These are phyloP conservation scores for Gobio occitaniae DNA, from an alignment of 2,797 vertebrate genomes.

Conservation along the genomic window DNA sequence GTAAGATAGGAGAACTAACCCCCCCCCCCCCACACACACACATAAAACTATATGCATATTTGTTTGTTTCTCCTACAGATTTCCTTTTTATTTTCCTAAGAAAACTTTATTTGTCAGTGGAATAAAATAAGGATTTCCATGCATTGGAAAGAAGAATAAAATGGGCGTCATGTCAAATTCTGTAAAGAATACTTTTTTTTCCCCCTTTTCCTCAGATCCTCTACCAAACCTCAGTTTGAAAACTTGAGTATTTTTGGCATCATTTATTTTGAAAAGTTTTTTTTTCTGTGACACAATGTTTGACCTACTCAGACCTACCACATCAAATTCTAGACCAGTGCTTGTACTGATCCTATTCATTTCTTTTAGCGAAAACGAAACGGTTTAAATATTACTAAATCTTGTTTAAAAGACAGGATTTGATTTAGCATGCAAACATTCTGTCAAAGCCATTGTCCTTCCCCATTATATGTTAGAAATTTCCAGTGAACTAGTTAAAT, in stretches of 20 bases:
- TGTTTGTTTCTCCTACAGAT: not conserved
- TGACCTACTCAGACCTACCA: not conserved
- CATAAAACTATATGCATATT: not conserved
- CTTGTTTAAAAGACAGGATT: not conserved
- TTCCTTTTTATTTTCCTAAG: no score
- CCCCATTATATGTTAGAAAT: conserved; percentile 15
- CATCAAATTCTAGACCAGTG: not conserved
- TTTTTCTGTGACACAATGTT: not conserved
- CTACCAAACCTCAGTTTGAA: not conserved
- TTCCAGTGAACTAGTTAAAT: conserved; percentile 38
- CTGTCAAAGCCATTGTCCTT: conserved; percentile 26
- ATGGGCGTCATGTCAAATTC: not conserved
- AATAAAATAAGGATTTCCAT: not conserved
- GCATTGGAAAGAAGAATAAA: not conserved
- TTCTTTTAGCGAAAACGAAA: not conserved
- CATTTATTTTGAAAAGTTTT: not conserved
- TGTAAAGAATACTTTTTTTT: not conserved
- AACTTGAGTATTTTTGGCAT: not conserved
- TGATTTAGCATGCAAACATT: conserved; percentile 21
- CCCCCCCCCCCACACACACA: no score
- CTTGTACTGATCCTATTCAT: not conserved
- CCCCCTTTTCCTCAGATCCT: not conserved
- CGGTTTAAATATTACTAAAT: conserved; percentile 2
- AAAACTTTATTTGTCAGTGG: no score
- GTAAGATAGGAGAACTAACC: not conserved